Percentiles rank a stretch among this genome's conserved stretches.
Evolutionary conservation across 2,888 invertebrate genomes (phyloP).

Genomic region (Drosophila acutilabella): DNA sequence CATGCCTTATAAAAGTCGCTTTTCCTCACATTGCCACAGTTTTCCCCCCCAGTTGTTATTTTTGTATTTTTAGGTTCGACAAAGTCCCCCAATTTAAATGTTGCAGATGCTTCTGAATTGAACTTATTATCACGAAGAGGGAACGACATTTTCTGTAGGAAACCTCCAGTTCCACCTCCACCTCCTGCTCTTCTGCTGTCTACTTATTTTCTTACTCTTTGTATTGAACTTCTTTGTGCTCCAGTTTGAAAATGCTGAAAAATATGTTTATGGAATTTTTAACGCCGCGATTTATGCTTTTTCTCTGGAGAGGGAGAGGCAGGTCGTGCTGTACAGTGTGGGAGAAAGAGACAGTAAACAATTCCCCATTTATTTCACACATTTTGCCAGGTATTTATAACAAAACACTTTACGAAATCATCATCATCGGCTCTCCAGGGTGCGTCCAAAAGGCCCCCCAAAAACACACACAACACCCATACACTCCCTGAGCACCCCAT

Average conservation of each 20-base stretch:
- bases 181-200: neutral
- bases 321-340: neutral
- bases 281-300: constrained; percentile 31
- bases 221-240: constrained; percentile 33
- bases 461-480: neutral
- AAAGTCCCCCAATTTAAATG: constrained; percentile 10
- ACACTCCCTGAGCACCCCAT: neutral
- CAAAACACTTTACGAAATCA: constrained; percentile 59
- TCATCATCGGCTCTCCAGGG: constrained; percentile 19
- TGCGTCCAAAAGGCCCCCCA: constrained; percentile 6
- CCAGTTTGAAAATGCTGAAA: constrained; percentile 41
- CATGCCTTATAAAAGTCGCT: constrained; percentile 19
- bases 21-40: constrained; percentile 3
- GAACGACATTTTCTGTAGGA: constrained; percentile 7
- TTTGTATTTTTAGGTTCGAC: constrained; percentile 11
- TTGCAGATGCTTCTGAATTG: constrained; percentile 18
- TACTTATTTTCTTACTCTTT: neutral
- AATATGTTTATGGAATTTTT: constrained; percentile 57
- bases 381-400: constrained; percentile 59
- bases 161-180: no score
- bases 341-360: constrained; percentile 2
- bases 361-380: constrained; percentile 45
- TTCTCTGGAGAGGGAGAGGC: neutral
- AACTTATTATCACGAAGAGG: constrained; percentile 17
- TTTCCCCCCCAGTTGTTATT: neutral